Evolutionary conservation across 2,797 vertebrate species (phyloP).

Genomic region (Oreonectes daqikongensis): DNA sequence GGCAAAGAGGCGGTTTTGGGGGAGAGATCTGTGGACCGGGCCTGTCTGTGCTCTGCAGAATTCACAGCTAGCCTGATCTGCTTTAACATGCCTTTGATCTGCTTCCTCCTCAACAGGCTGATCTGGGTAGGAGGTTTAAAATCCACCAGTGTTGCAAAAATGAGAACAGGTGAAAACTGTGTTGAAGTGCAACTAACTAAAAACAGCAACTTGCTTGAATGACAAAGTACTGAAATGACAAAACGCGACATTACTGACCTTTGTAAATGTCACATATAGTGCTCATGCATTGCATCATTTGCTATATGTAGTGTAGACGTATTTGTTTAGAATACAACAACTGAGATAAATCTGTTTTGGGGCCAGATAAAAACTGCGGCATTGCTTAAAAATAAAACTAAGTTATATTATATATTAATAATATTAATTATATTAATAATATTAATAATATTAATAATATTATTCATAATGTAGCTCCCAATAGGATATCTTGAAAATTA

Average conservation of each 20-base stretch:
- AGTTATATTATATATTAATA: no score
- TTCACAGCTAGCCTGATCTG: conserved; percentile 11
- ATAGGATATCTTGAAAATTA: no score
- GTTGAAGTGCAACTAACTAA: background rate
- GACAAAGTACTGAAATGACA: no score
- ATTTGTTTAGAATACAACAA: background rate
- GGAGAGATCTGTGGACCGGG: conserved; percentile 21
- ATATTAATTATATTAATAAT: no score
- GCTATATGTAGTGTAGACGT: background rate
- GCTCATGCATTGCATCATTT: background rate
- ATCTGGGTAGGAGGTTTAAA: background rate
- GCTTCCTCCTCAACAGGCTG: conserved; percentile 3
- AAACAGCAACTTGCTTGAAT: background rate
- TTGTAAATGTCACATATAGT: background rate
- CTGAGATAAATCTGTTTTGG: no score
- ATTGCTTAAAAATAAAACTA: no score
- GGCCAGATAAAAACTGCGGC: no score
- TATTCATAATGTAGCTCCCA: no score
- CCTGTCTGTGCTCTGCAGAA: background rate
- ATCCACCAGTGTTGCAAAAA: background rate
- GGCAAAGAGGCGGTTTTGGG: conserved; percentile 4
- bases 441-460: no score
- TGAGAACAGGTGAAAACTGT: conserved; percentile 13
- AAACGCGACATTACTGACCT: no score
- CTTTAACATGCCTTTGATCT: conserved; percentile 31